Conservation (phyloP, 2,797 vertebrate species). For the Sebastiscus tertius region DNA sequence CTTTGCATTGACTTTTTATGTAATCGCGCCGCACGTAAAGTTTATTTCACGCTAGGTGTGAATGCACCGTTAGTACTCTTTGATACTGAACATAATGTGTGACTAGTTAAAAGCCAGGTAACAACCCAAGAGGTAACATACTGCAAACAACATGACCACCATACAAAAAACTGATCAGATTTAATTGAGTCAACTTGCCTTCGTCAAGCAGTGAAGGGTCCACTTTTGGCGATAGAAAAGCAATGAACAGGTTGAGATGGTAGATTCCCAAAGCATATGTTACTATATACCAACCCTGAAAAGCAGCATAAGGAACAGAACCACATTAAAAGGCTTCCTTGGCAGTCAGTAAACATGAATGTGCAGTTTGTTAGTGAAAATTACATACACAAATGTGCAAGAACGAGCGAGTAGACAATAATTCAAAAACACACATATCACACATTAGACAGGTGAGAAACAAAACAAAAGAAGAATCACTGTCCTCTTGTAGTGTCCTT, state of each 20-base stretch:
- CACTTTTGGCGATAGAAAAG: conserved; percentile 99
- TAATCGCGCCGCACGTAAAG: no score
- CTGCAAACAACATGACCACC: not conserved
- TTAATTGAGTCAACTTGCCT: conserved; percentile 81
- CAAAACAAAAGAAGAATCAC: not conserved
- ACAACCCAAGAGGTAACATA: not conserved
- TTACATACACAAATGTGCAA: not conserved
- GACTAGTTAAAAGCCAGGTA: not conserved
- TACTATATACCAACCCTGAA: conserved; percentile 99
- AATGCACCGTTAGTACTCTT: not conserved
- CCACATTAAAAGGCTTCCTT: not conserved
- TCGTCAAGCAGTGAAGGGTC: conserved; percentile 98
- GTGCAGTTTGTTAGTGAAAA: not conserved
- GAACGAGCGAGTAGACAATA: not conserved
- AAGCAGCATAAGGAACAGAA: conserved; percentile 38
- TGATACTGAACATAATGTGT: not conserved
- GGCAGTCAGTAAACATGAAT: not conserved
- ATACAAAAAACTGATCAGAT: not conserved
- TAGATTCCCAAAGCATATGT: conserved; percentile 99
- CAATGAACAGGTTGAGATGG: conserved; percentile 99
- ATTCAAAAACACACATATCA: not conserved
- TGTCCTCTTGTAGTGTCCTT: not conserved
- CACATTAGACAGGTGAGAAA: not conserved
- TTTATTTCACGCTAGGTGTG: not conserved
- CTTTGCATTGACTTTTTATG: no score